Percentiles rank a stretch among this genome's conserved stretches.
Conservation (phyloP, 2,797 vertebrate species). For the Cossypha dichroa region DNA sequence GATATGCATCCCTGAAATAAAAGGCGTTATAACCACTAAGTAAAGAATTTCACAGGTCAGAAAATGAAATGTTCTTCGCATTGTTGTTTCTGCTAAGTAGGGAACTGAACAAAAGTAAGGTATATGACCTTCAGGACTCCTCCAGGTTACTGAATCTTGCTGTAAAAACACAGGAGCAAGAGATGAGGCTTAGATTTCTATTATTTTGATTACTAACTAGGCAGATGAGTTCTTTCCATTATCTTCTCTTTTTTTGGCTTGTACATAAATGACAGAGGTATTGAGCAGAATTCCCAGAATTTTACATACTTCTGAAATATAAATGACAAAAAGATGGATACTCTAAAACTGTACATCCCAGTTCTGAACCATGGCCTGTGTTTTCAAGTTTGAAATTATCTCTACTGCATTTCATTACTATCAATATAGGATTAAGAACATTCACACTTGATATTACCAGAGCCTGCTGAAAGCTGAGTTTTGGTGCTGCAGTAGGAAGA, state of each 20-base stretch:
- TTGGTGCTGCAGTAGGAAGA: background rate
- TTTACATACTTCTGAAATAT: background rate
- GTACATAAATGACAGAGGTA: background rate
- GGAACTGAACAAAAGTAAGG: background rate
- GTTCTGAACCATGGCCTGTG: background rate
- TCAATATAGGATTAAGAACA: background rate
- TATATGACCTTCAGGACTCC: background rate
- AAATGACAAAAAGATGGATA: background rate
- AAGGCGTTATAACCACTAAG: background rate
- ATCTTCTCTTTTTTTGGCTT: background rate
- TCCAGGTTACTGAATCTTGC: background rate
- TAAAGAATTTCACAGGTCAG: background rate
- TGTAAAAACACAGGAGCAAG: background rate
- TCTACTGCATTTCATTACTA: background rate
- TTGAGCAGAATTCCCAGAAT: background rate
- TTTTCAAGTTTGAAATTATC: background rate
- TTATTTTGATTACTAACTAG: background rate
- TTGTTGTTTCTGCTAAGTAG: background rate
- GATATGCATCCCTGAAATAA: background rate
- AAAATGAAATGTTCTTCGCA: background rate
- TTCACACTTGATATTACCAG: background rate
- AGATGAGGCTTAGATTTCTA: background rate
- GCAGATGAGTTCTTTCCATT: conserved; percentile 1
- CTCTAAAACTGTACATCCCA: background rate
- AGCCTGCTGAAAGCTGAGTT: background rate